These are phyloP conservation scores for Latheticus oryzae DNA, from an alignment of 2,888 invertebrate genomes.

Conservation along the genomic window DNA sequence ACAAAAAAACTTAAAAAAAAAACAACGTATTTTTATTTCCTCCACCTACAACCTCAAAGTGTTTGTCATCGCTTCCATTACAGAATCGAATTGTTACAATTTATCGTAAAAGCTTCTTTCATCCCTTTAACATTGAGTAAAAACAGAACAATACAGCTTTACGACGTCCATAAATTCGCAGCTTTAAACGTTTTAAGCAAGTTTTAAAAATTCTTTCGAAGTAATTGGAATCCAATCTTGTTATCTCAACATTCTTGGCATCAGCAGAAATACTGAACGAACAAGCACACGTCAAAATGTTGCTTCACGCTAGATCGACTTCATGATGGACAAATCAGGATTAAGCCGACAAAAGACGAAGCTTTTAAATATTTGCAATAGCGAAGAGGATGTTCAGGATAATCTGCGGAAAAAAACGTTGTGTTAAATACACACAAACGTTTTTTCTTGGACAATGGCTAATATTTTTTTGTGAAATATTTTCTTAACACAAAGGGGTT, in stretches of 20 bases:
- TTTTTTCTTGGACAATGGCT: conserved; percentile 13
- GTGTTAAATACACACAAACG: no score
- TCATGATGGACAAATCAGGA: conserved; percentile 18
- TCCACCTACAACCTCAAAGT: neutral
- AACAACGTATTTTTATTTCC: conserved; percentile 13
- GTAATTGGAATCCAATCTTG: conserved; percentile 43
- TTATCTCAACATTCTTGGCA: conserved; percentile 26
- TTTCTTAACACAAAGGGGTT: conserved; percentile 9
- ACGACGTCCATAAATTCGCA: conserved; percentile 33
- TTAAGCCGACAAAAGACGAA: conserved; percentile 13
- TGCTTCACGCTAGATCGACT: conserved; percentile 22
- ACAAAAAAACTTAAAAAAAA: conserved; percentile 40
- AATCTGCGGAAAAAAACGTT: conserved; percentile 10
- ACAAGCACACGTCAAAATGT: conserved; percentile 12
- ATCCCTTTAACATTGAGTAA: conserved; percentile 29
- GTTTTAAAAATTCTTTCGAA: conserved; percentile 38
- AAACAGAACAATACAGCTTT: conserved; percentile 37
- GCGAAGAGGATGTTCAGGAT: no score
- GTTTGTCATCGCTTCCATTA: conserved; percentile 26
- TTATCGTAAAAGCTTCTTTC: conserved; percentile 30
- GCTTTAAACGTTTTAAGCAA: conserved; percentile 32
- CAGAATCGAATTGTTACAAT: conserved; percentile 13
- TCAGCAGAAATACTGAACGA: conserved; percentile 14
- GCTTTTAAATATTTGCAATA: conserved; percentile 24
- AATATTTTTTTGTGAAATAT: conserved; percentile 8